Conservation (phyloP, 2,888 invertebrate species). For the Opisthograptis luteolata region DNA sequence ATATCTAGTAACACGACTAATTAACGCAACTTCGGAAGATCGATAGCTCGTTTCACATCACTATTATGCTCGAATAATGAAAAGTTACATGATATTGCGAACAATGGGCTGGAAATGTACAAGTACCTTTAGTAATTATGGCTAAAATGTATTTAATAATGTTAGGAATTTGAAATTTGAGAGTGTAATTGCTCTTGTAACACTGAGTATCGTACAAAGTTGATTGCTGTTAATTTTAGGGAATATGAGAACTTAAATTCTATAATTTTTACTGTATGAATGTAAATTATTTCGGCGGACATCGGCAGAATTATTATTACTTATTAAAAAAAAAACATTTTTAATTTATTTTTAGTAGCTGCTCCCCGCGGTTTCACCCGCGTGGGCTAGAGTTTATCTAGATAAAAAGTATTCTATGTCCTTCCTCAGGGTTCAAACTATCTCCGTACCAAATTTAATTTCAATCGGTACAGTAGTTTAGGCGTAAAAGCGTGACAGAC, state of each 20-base stretch:
- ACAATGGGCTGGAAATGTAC: constrained; percentile 22
- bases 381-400: no score
- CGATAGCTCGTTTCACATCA: constrained; percentile 39
- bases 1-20: constrained; percentile 30
- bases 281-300: no score
- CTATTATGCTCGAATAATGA: constrained; percentile 41
- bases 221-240: not conserved
- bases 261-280: no score
- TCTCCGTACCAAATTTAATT: no score
- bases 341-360: no score
- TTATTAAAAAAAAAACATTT: no score
- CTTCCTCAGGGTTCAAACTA: no score
- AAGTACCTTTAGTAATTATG: constrained; percentile 24
- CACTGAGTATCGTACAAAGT: constrained; percentile 8
- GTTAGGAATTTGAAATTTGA: constrained; percentile 14
- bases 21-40: constrained; percentile 33
- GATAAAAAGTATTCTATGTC: no score
- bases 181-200: constrained; percentile 19
- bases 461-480: no score
- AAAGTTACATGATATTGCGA: constrained; percentile 27
- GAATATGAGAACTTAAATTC: not conserved
- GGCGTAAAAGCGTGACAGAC: no score
- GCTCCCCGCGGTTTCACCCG: no score
- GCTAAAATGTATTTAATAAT: constrained; percentile 21
- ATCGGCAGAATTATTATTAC: no score